Conservation (phyloP, 2,888 invertebrate species). For the Lasius fuliginosus region DNA sequence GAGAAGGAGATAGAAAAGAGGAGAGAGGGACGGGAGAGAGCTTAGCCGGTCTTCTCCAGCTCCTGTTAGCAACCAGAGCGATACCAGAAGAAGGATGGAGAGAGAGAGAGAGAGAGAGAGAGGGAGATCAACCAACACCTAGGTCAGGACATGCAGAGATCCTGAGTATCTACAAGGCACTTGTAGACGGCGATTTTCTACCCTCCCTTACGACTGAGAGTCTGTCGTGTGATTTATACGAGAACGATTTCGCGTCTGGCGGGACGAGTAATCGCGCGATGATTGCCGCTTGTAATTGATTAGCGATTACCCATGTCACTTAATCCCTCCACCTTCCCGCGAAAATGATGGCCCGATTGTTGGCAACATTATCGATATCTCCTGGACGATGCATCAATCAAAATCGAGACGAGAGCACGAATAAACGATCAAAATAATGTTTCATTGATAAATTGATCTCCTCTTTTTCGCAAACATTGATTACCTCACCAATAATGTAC, state of each 20-base stretch:
- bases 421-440: conserved; percentile 22
- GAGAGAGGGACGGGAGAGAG: conserved; percentile 45
- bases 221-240: conserved; percentile 83
- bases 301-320: conserved; percentile 74
- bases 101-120: conserved; percentile 9
- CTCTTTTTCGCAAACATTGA: conserved; percentile 15
- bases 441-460: conserved; percentile 31
- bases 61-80: conserved; percentile 18
- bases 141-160: conserved; percentile 64
- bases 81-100: conserved; percentile 12
- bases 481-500: conserved; percentile 4
- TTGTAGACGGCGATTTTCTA: conserved; percentile 67
- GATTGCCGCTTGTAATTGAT: conserved; percentile 83
- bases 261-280: conserved; percentile 82
- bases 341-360: conserved; percentile 44
- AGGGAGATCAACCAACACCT: conserved; percentile 21
- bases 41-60: conserved; percentile 29
- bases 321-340: conserved; percentile 51
- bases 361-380: conserved; percentile 49
- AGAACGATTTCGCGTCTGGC: conserved; percentile 82
- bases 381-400: conserved; percentile 36
- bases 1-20: conserved; percentile 46
- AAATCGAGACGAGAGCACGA: conserved; percentile 12
- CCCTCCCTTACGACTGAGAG: conserved; percentile 70
- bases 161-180: conserved; percentile 61